Conservation (phyloP, 2,113 vertebrate species). For the Dipodomys spectabilis region DNA sequence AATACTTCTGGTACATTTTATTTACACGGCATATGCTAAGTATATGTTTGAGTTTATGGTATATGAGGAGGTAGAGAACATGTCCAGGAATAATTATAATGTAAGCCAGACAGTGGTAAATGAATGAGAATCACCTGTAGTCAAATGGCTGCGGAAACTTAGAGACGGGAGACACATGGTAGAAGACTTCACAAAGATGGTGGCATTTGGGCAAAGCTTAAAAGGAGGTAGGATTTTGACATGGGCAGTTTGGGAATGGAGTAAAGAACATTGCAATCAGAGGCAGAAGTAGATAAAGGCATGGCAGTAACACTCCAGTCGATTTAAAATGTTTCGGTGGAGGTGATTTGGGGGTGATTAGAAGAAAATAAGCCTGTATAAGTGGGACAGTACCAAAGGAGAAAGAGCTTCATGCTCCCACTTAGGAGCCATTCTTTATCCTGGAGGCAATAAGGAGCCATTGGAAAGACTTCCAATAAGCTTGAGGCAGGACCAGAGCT, state of each 20-base stretch:
- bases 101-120: not conserved
- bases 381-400: conserved; percentile 51
- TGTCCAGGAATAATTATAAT: not conserved
- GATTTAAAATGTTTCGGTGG: not conserved
- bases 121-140: not conserved
- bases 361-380: conserved; percentile 49
- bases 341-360: conserved; percentile 49
- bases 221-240: not conserved
- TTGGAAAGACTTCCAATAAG: conserved; percentile 47
- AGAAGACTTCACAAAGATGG: not conserved
- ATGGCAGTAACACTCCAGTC: not conserved
- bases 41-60: not conserved
- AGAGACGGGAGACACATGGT: not conserved
- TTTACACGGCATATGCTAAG: not conserved
- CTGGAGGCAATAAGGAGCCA: conserved; percentile 38
- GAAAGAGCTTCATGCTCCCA: not conserved
- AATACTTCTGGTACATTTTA: not conserved
- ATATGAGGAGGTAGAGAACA: not conserved
- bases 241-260: not conserved
- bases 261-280: not conserved
- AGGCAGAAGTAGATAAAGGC: not conserved
- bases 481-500: not conserved
- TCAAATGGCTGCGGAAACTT: not conserved
- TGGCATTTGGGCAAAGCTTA: not conserved
- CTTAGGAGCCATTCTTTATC: conserved; percentile 13